phyloP scores from a whole-genome alignment of 1,140 invertebrate genomes.

The Helicoverpa armigera region DNA sequence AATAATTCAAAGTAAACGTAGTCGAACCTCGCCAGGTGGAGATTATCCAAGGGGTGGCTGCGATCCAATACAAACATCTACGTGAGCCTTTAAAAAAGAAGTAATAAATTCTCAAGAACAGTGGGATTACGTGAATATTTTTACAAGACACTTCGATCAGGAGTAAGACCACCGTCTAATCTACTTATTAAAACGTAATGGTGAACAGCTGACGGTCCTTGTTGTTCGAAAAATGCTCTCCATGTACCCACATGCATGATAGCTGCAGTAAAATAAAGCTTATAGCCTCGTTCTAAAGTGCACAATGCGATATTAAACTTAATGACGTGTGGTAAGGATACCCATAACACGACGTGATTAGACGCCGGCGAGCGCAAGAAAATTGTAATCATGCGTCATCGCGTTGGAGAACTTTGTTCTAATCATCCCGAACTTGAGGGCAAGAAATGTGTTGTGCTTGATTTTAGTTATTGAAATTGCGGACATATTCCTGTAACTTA shows the following conservation, averaged over 20 bases:
- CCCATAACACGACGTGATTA: conserved; percentile 7
- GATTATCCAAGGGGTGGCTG: neutral
- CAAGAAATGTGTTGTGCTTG: conserved; percentile 1
- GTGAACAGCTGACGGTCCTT: conserved; percentile 28
- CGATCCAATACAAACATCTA: conserved; percentile 1
- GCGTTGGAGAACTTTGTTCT: neutral
- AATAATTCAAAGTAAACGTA: neutral
- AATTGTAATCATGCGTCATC: conserved; percentile 22
- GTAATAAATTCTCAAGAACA: neutral
- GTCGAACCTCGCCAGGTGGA: neutral
- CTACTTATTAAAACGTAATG: conserved; percentile 24
- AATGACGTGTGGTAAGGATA: conserved; percentile 37
- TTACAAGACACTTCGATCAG: conserved; percentile 1
- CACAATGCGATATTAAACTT: conserved; percentile 42
- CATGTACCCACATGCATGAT: neutral
- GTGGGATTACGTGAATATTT: conserved; percentile 12
- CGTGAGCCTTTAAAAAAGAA: too few relatives aligned
- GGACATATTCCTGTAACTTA: too few relatives aligned
- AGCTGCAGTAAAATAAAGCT: conserved; percentile 17
- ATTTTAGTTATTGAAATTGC: too few relatives aligned
- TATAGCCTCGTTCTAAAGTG: conserved; percentile 30
- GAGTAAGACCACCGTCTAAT: neutral
- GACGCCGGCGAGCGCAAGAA: conserved; percentile 1
- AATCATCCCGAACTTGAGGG: neutral
- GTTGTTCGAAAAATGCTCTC: conserved; percentile 19